These are phyloP conservation scores for Andrena bicolor DNA, from an alignment of 2,888 invertebrate genomes.

Conservation along the genomic window DNA sequence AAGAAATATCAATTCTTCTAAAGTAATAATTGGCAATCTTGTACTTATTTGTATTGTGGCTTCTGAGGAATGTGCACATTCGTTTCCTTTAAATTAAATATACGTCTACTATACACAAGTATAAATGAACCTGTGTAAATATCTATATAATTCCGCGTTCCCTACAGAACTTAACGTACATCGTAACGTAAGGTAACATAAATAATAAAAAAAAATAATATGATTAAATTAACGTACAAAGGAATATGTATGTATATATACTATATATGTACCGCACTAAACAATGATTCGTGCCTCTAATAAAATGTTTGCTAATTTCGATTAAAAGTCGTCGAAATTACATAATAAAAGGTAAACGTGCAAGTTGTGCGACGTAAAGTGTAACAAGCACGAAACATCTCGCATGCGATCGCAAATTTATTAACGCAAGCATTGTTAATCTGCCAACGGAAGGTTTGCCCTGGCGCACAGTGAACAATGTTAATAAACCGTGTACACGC, in stretches of 20 bases:
- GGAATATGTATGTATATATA: constrained; percentile 22
- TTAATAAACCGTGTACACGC: neutral
- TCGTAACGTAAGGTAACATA: constrained; percentile 38
- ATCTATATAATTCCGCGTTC: constrained; percentile 35
- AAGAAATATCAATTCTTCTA: constrained; percentile 76
- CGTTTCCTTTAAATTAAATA: constrained; percentile 67
- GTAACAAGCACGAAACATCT: constrained; percentile 44
- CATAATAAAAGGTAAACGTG: constrained; percentile 41
- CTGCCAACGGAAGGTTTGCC: constrained; percentile 6
- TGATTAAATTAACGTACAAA: constrained; percentile 32
- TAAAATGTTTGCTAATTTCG: constrained; percentile 37
- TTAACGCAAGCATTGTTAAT: constrained; percentile 45
- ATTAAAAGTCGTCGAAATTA: constrained; percentile 34
- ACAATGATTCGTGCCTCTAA: constrained; percentile 30
- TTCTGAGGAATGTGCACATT: constrained; percentile 84
- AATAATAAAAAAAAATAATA: constrained; percentile 36
- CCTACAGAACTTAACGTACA: constrained; percentile 30
- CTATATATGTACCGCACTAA: constrained; percentile 33
- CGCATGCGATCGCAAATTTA: constrained; percentile 52
- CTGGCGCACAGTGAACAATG: constrained; percentile 2
- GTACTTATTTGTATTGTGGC: constrained; percentile 80
- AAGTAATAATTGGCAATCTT: constrained; percentile 83
- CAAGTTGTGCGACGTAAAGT: constrained; percentile 45
- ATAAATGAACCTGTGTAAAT: constrained; percentile 53
- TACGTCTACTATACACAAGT: constrained; percentile 26